Conservation (phyloP, 2,113 vertebrate genomes). For the Apodemus sylvaticus region DNA sequence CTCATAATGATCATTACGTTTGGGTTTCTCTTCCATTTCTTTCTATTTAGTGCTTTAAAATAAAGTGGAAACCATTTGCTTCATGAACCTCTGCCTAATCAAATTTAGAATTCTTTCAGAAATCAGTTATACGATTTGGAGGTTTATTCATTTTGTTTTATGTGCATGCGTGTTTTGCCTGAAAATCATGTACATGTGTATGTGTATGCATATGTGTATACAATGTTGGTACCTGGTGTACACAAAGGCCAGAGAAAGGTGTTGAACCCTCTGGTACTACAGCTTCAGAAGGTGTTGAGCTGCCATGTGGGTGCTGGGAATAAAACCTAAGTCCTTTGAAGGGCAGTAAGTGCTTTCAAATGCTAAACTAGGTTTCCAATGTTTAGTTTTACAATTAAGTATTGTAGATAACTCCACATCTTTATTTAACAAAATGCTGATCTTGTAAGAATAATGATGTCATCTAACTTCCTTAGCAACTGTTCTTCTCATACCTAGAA, state of each 20-base stretch:
- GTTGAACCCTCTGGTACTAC: not conserved
- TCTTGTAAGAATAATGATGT: not conserved
- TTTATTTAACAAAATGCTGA: slow-evolving; percentile 17
- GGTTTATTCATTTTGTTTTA: not conserved
- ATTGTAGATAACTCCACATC: not conserved
- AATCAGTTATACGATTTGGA: slow-evolving; percentile 1
- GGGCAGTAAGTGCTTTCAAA: not conserved
- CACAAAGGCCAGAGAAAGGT: not conserved
- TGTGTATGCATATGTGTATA: no score
- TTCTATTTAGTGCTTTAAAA: not conserved
- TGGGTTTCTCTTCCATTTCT: not conserved
- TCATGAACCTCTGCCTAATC: not conserved
- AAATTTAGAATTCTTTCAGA: not conserved
- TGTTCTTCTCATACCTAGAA: not conserved
- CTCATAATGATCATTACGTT: not conserved
- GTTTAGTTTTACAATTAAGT: not conserved
- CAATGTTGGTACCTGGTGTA: not conserved
- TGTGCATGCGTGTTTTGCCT: not conserved
- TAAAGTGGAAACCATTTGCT: not conserved
- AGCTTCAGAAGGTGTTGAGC: not conserved
- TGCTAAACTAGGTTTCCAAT: not conserved
- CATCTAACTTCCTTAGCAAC: not conserved
- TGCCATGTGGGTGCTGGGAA: not conserved
- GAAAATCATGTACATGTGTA: not conserved
- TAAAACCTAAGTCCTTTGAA: not conserved